phyloP scores from a whole-genome alignment of 2,797 vertebrate genomes.

The Paedocypris micromegethes region DNA sequence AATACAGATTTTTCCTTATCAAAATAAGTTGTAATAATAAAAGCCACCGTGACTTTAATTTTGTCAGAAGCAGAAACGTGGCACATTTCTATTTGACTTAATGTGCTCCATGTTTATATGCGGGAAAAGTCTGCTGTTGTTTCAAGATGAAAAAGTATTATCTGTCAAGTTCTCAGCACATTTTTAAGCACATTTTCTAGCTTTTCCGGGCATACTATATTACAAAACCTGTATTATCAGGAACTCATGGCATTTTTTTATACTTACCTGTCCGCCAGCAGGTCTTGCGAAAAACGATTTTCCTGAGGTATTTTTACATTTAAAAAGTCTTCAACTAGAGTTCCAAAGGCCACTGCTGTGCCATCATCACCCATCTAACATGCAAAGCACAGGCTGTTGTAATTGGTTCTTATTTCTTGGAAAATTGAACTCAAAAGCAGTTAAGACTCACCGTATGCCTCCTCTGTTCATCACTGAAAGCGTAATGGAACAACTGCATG shows the following conservation, averaged over 20 bases:
- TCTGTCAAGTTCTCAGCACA: no score
- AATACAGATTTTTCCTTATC: no score
- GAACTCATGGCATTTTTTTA: slow-evolving; percentile 9
- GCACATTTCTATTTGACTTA: neutral
- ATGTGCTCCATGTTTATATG: neutral
- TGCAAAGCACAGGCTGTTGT: neutral
- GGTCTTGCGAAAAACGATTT: slow-evolving; percentile 54
- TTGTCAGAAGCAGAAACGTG: no score
- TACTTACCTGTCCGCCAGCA: slow-evolving; percentile 65
- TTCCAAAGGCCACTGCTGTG: slow-evolving; percentile 38
- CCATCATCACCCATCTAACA: slow-evolving; percentile 45
- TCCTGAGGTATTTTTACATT: slow-evolving; percentile 61
- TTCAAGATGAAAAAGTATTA: no score
- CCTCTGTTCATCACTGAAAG: slow-evolving; percentile 55
- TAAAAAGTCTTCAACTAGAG: slow-evolving; percentile 65
- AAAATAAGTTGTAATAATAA: no score
- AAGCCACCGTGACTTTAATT: no score
- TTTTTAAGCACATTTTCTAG: no score
- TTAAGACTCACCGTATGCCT: slow-evolving; percentile 48
- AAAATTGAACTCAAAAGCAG: neutral
- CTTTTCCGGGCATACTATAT: no score
- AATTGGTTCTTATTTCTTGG: neutral
- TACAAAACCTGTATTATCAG: neutral
- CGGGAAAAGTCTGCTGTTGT: no score
- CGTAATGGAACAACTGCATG: slow-evolving; percentile 64